Evolutionary conservation across 1,140 invertebrate genomes (phyloP), one percentile per base, ranked within the genome.

Genomic region (Phocides pigmalion): DNA sequence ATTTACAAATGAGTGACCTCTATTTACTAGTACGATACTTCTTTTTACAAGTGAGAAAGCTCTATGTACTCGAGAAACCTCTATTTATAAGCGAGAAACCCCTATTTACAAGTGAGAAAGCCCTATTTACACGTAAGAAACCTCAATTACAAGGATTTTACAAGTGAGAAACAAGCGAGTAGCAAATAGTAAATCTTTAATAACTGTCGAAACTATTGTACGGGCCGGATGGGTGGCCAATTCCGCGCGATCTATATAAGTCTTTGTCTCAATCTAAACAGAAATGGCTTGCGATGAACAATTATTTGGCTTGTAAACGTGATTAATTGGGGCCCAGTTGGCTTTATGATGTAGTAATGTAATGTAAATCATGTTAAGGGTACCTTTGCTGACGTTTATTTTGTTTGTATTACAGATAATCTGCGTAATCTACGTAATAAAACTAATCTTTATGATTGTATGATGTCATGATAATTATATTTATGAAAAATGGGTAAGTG

Each of bases 271-370:
- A 41, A 67, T 68, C 63, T 63, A 63, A 76, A 81, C 66, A 66
- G 66, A 59, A 54, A 56, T 70, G 63, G 62, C 66, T 66, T 37
- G 65, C 64, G 65, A 67, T 64, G 69, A 70, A 79, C 76, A 77
- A 81, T 81, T 81, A 81, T 81, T 79, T 79, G 70, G 65, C 67
- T 66, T 79, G 78, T 81, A 74, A 79, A 79, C 66, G 67, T 73
- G 78, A 81, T 79, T 79, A 81, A 81, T 79, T 76, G 65, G 50
- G 42, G 37, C 42, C 28, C 56, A 37, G 56, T 35, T 68, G 62
- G 53, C 37, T 59, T 63, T 32, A 32, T 32, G 28, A 32, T 32
- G 28, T 32, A 32, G 28, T 32, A 32, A 51, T 59, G 56, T 15
- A 6, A 15, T 22, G 47, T 50, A 50, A 32, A 50, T 50, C 28